Percentiles rank a stretch among this genome's conserved stretches.
Conservation (phyloP, 2,113 vertebrate genomes). For the Prunella fulvescens region DNA sequence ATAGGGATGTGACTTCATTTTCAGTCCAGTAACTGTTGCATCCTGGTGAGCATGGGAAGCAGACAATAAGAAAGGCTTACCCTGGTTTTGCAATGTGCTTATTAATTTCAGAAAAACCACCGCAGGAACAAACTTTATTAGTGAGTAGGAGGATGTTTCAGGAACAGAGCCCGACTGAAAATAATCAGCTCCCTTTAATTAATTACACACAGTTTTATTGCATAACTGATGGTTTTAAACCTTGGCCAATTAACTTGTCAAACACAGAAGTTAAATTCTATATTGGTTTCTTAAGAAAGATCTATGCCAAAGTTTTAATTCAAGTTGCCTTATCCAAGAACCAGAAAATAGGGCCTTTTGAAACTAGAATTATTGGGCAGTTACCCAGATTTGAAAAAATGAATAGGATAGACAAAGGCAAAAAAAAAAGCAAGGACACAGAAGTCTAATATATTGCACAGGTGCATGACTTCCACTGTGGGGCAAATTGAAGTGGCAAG, state of each 20-base stretch:
- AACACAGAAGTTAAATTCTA: conserved; percentile 56
- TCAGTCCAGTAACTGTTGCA: background rate
- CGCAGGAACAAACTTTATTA: conserved; percentile 52
- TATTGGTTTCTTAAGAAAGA: conserved; percentile 21
- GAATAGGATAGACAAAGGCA: background rate
- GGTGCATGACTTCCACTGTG: background rate
- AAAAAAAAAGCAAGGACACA: background rate
- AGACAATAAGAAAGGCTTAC: background rate
- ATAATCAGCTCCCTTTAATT: conserved; percentile 72
- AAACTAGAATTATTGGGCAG: background rate
- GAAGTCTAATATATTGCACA: background rate
- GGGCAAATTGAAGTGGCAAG: background rate
- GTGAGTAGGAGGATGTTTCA: conserved; percentile 59
- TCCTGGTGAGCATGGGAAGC: background rate
- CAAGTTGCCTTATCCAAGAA: conserved; percentile 1
- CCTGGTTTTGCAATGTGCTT: conserved; percentile 34
- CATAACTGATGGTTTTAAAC: conserved; percentile 69
- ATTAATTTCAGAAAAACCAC: conserved; percentile 51
- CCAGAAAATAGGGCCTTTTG: conserved; percentile 23
- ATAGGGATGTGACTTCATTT: background rate
- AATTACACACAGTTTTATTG: conserved; percentile 70
- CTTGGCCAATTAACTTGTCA: conserved; percentile 66
- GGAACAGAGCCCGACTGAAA: conserved; percentile 37
- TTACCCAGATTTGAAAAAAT: background rate
- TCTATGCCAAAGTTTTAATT: conserved; percentile 47